Base-by-base conservation (phyloP, 1,140 invertebrate species). In the Melitaea cinxia region DNA sequence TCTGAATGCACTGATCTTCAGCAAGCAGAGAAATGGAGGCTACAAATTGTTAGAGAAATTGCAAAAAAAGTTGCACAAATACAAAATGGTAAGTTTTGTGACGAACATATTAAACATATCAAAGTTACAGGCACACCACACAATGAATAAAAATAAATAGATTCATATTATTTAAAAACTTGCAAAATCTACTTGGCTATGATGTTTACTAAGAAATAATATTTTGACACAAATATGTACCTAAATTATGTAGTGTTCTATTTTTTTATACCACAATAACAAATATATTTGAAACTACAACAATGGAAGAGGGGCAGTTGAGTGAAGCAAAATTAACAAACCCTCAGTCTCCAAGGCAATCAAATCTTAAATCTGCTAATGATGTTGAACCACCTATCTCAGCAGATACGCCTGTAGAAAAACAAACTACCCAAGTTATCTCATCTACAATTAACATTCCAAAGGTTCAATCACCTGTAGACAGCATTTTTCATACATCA, bases 31-130 rank as follows among this genome's bases (percentile, higher is more conserved):
- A 98, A 98, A 92, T 99, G 97, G 95, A 93, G 98, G 75, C 93
- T 97, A 85, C 97, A 99, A 88, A 98, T 99, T 61, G 98, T 99
- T 52, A 92, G 98, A 65, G 99, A 99, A 92, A 96, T 99, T 35
- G 97, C 98, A 0, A 97, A 98, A 79, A 99, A 99, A 93, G 98
- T 99, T n/a, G 96, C 98, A 14, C 97, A 99, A 90, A 99, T 99
- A 84, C 99, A 99, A 89, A 99, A 99, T 93, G 95, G 95, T 96
- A 89, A 72, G 75, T 67, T 21, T 33, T 19, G 35, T 52, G 19
- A 52, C 37, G 35, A 35, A 35, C 10, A 10, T n/a, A 35, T 14
- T n/a, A 4, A 9, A 10, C 3, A 17, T 15, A 45, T 45, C 9
- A 45, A 45, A 3, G 5, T 45, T 21, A 45, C 17, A n/a, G 21